Conservation (phyloP, 2,113 vertebrate genomes). For the Corynorhinus townsendii region DNA sequence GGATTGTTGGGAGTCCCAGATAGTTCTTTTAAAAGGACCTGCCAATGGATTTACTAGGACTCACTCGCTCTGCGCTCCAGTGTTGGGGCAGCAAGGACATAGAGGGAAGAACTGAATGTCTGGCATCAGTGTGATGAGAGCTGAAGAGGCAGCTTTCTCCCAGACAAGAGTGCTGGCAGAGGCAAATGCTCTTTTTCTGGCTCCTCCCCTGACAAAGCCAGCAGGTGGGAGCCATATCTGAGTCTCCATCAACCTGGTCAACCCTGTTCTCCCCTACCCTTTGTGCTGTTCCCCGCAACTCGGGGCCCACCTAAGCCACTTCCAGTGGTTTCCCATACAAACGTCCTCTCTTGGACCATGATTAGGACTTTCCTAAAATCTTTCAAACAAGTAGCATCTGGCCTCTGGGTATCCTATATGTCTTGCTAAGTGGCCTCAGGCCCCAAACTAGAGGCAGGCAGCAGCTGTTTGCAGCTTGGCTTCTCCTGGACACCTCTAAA, state of each 20-base stretch:
- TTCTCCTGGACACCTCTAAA: background rate
- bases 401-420: background rate
- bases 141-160: background rate
- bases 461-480: background rate
- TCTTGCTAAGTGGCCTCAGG: background rate
- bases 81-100: background rate
- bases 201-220: background rate
- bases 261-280: background rate
- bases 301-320: background rate
- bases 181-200: background rate
- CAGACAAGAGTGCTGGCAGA: background rate
- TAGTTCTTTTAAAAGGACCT: background rate
- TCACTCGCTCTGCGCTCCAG: background rate
- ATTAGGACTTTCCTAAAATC: background rate
- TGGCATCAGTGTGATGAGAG: background rate
- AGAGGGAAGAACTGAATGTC: background rate
- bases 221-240: background rate
- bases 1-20: background rate
- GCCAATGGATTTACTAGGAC: background rate
- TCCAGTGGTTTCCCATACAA: background rate
- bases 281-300: background rate
- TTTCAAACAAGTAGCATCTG: background rate
- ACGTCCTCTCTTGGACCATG: background rate
- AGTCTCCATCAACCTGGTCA: background rate
- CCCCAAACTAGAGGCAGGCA: background rate